Evolutionary conservation across 23 tunicate genomes (phyloP).

Genomic region (Trididemnum miniatum): DNA sequence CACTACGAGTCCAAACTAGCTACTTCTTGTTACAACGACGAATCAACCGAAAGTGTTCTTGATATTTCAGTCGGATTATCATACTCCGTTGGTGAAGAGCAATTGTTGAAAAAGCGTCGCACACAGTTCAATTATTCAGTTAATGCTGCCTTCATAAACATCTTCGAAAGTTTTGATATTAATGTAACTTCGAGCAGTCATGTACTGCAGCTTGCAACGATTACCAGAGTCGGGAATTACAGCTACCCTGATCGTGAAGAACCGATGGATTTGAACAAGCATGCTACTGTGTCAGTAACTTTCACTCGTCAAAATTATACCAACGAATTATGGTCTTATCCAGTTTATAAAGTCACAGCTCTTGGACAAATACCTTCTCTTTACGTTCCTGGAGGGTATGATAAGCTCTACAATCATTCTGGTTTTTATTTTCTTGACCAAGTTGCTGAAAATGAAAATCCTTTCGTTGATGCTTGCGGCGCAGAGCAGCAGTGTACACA

Average conservation of each 20-base stretch:
- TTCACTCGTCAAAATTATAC: neutral
- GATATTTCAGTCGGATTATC: neutral
- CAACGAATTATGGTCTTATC: neutral
- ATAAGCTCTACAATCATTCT: neutral
- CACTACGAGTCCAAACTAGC: neutral
- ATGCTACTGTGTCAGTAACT: neutral
- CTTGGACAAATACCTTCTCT: neutral
- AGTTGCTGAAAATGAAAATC: neutral
- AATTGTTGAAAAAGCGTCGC: neutral
- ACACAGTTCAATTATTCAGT: neutral
- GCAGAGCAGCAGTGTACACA: neutral
- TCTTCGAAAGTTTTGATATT: neutral
- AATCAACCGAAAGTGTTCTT: neutral
- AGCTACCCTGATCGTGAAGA: neutral
- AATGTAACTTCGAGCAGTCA: neutral
- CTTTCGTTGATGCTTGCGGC: neutral
- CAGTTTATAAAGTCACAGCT: neutral
- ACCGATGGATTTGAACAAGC: neutral
- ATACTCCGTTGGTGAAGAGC: neutral
- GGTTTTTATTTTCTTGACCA: constrained; percentile 15
- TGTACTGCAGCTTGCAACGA: neutral
- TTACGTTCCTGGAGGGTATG: neutral
- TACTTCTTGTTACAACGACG: neutral
- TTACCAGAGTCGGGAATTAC: neutral
- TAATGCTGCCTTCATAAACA: neutral